Base-by-base conservation (phyloP, 2,888 invertebrate genomes). In the Lacanobia oleracea region DNA sequence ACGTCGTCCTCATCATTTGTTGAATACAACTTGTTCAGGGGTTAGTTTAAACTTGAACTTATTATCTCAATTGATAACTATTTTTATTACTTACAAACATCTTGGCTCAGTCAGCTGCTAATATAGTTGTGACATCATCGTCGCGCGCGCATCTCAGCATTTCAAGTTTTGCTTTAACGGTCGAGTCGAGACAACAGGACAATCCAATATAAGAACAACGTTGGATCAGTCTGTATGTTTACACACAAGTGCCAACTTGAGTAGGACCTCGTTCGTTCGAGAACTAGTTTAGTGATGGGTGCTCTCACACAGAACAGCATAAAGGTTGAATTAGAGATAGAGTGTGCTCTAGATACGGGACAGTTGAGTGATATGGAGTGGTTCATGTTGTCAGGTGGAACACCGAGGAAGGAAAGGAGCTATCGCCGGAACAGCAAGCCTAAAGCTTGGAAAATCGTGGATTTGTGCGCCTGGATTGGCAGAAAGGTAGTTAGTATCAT, bases 401-500 rank as follows among this genome's bases (percentile, higher is more conserved):
- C 94, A 5, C 93, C 94, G 21, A 87, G 93, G 45, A 93, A 89
- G 79, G 95, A 95, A 45, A 92, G 88, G 74, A 88, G 72, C 57
- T 75, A 86, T 62, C 90, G 94, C 7, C 90, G 94, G 18, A 89
- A 84, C 50, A 86, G 81, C 65, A 93, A 92, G 68, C 78, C 93
- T 2, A 94, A 90, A 70, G 86, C 93, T 74, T 94, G 94, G 93
- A 91, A 85, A 69, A 86, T 96, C 53, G 87, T 94, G 77, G 95
- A 95, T 73, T 85, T 96, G 18, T 95, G 95, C 78, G 85, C 94
- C 16, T 95, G 95, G 96, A 93, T 96, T 64, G 95, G 95, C 48
- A 93, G 88, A 88, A 96, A 95, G 94, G 96, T 95, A 89, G 66
- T 76, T 80, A 72, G 74, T 68, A 75, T 77, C 63, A 67, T 9